Evolutionary conservation across 1,140 invertebrate genomes (phyloP).

Genomic region (Panagrolaimus sp.): DNA sequence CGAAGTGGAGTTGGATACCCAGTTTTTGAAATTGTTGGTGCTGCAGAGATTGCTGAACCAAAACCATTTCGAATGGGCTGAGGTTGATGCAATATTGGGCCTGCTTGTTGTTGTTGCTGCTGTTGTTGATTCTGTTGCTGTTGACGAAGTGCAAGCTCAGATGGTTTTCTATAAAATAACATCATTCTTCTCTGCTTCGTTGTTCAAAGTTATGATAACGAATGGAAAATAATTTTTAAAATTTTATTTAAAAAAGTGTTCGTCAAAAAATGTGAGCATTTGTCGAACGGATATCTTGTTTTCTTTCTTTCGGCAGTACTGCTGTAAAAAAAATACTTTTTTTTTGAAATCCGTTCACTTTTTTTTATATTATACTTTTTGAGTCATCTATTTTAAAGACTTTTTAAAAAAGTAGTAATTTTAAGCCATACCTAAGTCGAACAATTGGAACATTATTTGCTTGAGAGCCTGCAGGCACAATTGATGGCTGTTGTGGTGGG

Average conservation of each 20-base stretch:
- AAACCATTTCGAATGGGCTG: background rate
- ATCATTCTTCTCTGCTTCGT: no score
- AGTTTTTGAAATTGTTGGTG: no score
- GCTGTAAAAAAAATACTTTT: background rate
- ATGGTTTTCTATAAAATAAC: background rate
- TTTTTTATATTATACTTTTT: no score
- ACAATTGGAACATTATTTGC: background rate
- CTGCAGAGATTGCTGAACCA: no score
- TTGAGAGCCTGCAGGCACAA: no score
- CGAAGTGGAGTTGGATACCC: background rate
- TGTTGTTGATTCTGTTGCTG: background rate
- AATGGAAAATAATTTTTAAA: background rate
- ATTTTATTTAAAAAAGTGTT: background rate
- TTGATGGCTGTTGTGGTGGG: background rate
- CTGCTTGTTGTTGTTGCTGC: background rate
- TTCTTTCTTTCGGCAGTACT: background rate
- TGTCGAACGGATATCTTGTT: background rate
- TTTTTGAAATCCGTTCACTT: no score
- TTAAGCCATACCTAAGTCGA: background rate
- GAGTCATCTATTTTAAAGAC: no score
- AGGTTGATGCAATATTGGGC: background rate
- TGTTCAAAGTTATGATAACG: no score
- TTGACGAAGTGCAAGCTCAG: background rate
- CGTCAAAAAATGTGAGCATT: slow-evolving; percentile 3
- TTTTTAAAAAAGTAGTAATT: no score